Percentiles rank a stretch among this genome's conserved stretches.
Evolutionary conservation across 2,888 invertebrate species (phyloP).

Genomic region (Pomacea canaliculata): DNA sequence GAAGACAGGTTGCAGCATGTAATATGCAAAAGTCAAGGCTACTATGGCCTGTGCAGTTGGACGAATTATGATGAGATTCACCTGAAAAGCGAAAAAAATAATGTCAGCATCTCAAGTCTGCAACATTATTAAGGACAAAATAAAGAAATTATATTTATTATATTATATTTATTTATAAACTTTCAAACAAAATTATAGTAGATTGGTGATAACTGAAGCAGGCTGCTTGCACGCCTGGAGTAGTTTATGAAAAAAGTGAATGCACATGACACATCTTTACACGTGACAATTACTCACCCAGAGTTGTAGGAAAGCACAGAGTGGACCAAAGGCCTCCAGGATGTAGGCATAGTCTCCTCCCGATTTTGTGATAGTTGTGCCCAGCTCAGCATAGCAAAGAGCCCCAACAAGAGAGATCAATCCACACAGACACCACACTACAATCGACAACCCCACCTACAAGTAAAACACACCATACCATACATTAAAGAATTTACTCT

Average conservation of each 20-base stretch:
- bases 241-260: too few relatives aligned
- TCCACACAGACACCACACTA: constrained; percentile 66
- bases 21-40: constrained; percentile 68
- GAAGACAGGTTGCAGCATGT: constrained; percentile 65
- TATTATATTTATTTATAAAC: too few relatives aligned
- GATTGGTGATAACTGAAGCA: too few relatives aligned
- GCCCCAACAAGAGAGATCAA: constrained; percentile 66
- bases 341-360: constrained; percentile 94
- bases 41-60: constrained; percentile 69
- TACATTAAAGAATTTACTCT: not conserved
- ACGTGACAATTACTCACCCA: constrained; percentile 76
- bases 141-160: too few relatives aligned
- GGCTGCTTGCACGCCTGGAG: too few relatives aligned
- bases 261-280: too few relatives aligned
- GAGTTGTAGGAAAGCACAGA: constrained; percentile 85
- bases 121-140: too few relatives aligned
- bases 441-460: constrained; percentile 73
- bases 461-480: constrained; percentile 58
- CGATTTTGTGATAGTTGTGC: constrained; percentile 66
- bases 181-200: too few relatives aligned
- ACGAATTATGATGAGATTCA: constrained; percentile 67
- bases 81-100: constrained; percentile 50
- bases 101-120: too few relatives aligned
- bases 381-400: constrained; percentile 68
- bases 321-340: constrained; percentile 86